phyloP scores from a whole-genome alignment of 1,140 invertebrate genomes.

The Drosophila erecta region DNA sequence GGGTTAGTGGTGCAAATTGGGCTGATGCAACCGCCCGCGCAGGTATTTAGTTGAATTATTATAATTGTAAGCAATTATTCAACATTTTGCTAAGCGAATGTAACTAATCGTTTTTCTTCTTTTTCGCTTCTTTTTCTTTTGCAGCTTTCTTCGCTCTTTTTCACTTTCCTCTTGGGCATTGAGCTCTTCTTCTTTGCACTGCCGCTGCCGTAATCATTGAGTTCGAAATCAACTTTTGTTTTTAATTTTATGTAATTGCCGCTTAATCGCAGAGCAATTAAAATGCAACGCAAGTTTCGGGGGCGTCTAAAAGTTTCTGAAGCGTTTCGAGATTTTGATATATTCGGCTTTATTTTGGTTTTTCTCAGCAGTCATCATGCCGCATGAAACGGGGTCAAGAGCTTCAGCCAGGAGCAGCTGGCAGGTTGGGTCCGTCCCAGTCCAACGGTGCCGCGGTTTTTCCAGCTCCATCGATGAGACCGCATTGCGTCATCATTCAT shows the following conservation, averaged over 20 bases:
- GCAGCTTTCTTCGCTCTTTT: conserved; percentile 27
- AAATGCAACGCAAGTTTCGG: conserved; percentile 63
- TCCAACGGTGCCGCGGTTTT: conserved; percentile 29
- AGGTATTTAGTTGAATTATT: conserved; percentile 72
- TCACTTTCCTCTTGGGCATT: conserved; percentile 58
- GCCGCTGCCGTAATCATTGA: conserved; percentile 73
- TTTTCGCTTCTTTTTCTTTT: conserved; percentile 2
- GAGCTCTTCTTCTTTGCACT: conserved; percentile 6
- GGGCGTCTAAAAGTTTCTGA: conserved; percentile 51
- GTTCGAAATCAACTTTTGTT: conserved; percentile 68
- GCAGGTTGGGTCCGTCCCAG: conserved; percentile 36
- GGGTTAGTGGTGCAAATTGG: conserved; percentile 69
- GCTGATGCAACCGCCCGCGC: conserved; percentile 77
- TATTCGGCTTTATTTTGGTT: conserved; percentile 8
- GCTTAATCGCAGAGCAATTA: conserved; percentile 73
- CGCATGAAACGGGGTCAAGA: conserved; percentile 67
- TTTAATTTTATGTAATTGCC: conserved; percentile 76
- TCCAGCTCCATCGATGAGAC: conserved; percentile 41
- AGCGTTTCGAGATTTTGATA: conserved; percentile 35
- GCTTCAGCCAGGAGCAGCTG: conserved; percentile 52
- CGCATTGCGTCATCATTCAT: conserved; percentile 74
- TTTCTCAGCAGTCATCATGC: conserved; percentile 26
- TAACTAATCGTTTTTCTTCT: conserved; percentile 56
- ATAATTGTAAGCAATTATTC: conserved; percentile 74
- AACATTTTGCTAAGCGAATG: conserved; percentile 75